Evolutionary conservation across 2,888 invertebrate species (phyloP).

Genomic region (Sphaeridia pumilis): DNA sequence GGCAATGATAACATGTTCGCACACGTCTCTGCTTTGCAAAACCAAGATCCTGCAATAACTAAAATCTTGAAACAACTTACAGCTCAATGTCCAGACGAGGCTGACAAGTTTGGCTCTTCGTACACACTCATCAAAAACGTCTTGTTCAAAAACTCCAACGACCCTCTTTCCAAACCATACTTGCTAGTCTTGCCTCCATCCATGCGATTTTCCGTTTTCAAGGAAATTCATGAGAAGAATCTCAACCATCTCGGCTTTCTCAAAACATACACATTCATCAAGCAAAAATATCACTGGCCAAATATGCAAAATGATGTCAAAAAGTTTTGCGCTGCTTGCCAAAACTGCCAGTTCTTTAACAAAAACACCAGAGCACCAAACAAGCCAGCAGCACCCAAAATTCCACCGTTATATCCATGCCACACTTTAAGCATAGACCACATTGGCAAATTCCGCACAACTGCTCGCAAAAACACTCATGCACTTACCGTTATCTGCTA

Average conservation of each 20-base stretch:
- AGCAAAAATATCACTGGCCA: constrained; percentile 23
- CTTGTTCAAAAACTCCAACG: constrained; percentile 4
- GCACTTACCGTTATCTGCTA: too few relatives aligned
- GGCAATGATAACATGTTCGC: constrained; percentile 1
- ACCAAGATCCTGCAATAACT: too few relatives aligned
- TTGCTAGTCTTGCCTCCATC: constrained; percentile 9
- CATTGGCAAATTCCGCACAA: constrained; percentile 24
- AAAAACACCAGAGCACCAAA: neutral
- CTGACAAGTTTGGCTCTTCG: neutral
- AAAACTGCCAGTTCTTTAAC: constrained; percentile 22
- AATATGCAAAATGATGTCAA: constrained; percentile 16
- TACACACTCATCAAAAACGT: constrained; percentile 4
- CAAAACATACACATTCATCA: constrained; percentile 20
- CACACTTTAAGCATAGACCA: constrained; percentile 28
- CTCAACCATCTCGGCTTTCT: constrained; percentile 23
- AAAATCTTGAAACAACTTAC: neutral
- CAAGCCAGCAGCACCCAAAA: constrained; percentile 3
- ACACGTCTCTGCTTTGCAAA: too few relatives aligned
- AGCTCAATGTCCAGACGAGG: neutral
- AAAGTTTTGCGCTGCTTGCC: constrained; percentile 21
- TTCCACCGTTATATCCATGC: constrained; percentile 26
- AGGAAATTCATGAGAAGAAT: constrained; percentile 14
- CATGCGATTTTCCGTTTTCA: constrained; percentile 5
- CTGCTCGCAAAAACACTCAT: constrained; percentile 15
- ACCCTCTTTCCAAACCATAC: neutral